Evolutionary conservation across 2,113 vertebrate genomes (phyloP).

Genomic region (Camelus dromedarius): DNA sequence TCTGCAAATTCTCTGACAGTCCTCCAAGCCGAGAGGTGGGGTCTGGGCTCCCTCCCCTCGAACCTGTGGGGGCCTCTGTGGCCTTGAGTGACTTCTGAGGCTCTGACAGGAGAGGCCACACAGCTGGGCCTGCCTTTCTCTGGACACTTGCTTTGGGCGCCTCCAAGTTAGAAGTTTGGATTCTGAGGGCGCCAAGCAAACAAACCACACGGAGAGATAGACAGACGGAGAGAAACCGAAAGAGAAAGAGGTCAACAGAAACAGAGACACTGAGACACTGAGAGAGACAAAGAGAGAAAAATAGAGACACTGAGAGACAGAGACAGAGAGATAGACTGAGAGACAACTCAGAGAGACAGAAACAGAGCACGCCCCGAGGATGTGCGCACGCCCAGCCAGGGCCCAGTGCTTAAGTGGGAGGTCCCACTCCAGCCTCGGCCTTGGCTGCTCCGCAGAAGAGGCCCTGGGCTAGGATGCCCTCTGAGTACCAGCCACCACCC

Average conservation of each 20-base stretch:
- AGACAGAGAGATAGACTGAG: not conserved
- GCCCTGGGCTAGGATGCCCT: not conserved
- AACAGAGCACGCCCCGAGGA: too few species aligned
- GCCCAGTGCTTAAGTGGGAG: not conserved
- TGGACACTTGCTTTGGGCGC: not conserved
- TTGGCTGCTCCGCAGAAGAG: not conserved
- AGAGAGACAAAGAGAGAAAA: not conserved
- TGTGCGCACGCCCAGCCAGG: not conserved
- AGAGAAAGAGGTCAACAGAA: not conserved
- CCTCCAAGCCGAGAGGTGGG: not conserved
- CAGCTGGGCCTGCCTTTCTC: too few species aligned
- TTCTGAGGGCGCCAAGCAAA: not conserved
- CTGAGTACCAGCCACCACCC: not conserved
- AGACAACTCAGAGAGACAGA: not conserved
- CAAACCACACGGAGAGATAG: not conserved
- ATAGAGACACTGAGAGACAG: not conserved
- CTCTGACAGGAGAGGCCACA: not conserved
- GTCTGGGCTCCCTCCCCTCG: not conserved
- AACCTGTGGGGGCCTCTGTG: not conserved
- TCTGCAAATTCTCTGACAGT: not conserved
- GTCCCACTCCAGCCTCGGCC: not conserved
- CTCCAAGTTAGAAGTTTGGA: not conserved
- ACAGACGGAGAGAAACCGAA: not conserved
- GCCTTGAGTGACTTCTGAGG: not conserved
- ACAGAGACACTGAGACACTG: rapidly evolving